Conservation (phyloP, 2,888 invertebrate genomes). For the Noctua janthe region DNA sequence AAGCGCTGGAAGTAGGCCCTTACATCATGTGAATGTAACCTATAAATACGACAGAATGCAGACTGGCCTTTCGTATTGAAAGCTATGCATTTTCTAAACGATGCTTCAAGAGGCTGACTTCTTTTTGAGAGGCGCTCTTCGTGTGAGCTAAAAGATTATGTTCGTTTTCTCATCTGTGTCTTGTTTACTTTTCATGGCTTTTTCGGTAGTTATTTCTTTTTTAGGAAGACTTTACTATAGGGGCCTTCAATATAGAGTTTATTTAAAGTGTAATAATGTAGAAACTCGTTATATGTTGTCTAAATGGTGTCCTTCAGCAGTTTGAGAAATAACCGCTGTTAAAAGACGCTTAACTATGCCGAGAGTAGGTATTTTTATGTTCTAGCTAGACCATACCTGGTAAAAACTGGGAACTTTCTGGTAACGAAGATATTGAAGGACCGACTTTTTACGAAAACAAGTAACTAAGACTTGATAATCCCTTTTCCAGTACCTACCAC, state of each 20-base stretch:
- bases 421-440: not conserved
- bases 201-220: not conserved
- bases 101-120: conserved; percentile 29
- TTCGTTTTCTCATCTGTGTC: conserved; percentile 29
- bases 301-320: too few relatives aligned
- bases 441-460: not conserved
- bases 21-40: conserved; percentile 32
- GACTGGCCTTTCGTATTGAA: conserved; percentile 41
- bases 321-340: too few relatives aligned
- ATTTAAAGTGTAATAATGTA: not conserved
- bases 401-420: not conserved
- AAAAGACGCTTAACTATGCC: too few relatives aligned
- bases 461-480: not conserved
- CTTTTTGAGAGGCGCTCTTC: conserved; percentile 32
- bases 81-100: conserved; percentile 54
- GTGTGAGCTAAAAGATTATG: not conserved
- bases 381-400: too few relatives aligned
- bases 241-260: not conserved
- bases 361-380: too few relatives aligned
- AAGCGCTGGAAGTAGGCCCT: conserved; percentile 27
- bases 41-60: conserved; percentile 47
- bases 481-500: not conserved
- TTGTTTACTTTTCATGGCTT: conserved; percentile 21
- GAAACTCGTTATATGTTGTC: not conserved
- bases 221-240: not conserved